These are phyloP conservation scores for Cacatua alba DNA, from an alignment of 2,113 vertebrate species.

Conservation along the genomic window DNA sequence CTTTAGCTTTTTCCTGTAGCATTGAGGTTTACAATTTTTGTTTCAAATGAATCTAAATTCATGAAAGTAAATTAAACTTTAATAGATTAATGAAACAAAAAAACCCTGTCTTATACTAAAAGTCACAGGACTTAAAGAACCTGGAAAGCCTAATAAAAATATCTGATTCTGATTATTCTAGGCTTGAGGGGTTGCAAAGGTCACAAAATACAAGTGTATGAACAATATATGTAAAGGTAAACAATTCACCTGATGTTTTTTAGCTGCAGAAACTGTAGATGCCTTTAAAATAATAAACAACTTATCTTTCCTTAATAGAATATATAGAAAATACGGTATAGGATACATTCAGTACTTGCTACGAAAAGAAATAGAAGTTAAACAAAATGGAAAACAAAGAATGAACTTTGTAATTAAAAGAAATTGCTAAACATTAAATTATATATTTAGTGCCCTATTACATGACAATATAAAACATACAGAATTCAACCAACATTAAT, in stretches of 20 bases:
- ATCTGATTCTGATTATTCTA: background rate
- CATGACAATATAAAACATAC: background rate
- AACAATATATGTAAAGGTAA: background rate
- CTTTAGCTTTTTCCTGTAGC: background rate
- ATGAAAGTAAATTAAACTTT: background rate
- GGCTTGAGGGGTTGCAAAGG: background rate
- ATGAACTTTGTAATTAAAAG: background rate
- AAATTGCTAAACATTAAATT: background rate
- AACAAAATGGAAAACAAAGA: background rate
- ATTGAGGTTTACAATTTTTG: background rate
- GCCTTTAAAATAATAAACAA: background rate
- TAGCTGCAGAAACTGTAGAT: background rate
- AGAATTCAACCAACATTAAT: background rate
- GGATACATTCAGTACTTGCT: background rate
- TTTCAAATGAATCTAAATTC: background rate
- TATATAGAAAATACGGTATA: background rate
- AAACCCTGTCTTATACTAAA: background rate
- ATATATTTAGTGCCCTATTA: background rate
- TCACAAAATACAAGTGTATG: fast-evolving
- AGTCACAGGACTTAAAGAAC: background rate
- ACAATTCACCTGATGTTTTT: background rate
- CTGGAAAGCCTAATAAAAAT: background rate
- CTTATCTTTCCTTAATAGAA: background rate
- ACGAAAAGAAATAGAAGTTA: background rate
- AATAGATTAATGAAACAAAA: background rate